phyloP scores from a whole-genome alignment of 2,797 vertebrate genomes.

The Chiroxiphia lanceolata region DNA sequence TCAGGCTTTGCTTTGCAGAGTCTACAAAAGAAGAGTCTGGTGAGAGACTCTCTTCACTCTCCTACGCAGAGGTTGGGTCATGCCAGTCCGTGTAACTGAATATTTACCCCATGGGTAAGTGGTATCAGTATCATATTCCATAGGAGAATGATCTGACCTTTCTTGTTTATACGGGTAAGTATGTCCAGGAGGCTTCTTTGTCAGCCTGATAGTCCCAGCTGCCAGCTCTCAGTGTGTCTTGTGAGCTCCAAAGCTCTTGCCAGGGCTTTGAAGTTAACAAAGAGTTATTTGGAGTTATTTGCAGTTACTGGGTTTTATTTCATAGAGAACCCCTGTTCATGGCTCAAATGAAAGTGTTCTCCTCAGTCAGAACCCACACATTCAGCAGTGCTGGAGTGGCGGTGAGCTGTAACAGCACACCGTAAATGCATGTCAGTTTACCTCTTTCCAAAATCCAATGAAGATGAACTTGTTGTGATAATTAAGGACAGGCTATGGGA shows the following conservation, averaged over 20 bases:
- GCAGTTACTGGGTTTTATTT: constrained; percentile 15
- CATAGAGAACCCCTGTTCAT: not conserved
- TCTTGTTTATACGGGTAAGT: constrained; percentile 15
- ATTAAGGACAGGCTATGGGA: not conserved
- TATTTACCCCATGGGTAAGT: constrained; percentile 4
- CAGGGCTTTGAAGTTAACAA: constrained; percentile 59
- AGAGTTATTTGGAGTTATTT: constrained; percentile 39
- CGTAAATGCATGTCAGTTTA: not conserved
- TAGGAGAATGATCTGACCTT: constrained; percentile 53
- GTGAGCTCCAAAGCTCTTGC: constrained; percentile 20
- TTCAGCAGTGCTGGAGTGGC: not conserved
- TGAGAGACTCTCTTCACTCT: not conserved
- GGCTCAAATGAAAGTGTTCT: not conserved
- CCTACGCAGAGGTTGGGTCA: not conserved
- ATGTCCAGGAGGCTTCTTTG: constrained; percentile 50
- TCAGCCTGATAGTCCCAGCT: constrained; percentile 25
- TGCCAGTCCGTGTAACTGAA: constrained; percentile 34
- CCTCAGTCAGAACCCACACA: not conserved
- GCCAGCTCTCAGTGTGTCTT: not conserved
- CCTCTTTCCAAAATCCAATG: not conserved
- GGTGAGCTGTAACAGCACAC: not conserved
- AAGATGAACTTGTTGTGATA: not conserved
- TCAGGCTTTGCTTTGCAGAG: constrained; percentile 12
- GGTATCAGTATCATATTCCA: constrained; percentile 27
- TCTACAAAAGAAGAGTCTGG: not conserved